Conservation (phyloP, 2,113 vertebrate genomes). For the Albula glossodonta region DNA sequence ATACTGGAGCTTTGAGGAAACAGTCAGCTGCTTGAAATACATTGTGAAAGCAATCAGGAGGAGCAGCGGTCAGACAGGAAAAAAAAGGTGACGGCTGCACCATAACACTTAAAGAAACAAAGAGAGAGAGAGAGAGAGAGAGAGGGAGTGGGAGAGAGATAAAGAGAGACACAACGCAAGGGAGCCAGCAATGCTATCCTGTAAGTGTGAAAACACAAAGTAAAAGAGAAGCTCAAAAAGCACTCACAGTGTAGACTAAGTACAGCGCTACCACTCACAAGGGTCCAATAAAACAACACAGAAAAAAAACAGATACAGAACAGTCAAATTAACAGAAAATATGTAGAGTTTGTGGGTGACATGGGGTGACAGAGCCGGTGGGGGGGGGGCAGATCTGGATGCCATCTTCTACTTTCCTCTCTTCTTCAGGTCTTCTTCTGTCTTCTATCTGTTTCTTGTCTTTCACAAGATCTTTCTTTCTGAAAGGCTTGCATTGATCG, state of each 20-base stretch:
- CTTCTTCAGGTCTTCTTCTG: neutral
- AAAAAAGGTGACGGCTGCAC: neutral
- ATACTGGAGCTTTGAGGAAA: neutral
- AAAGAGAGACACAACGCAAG: too few relatives aligned
- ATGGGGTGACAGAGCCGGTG: neutral
- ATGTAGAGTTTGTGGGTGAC: neutral
- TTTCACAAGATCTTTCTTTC: neutral
- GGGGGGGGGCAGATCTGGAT: neutral
- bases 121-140: neutral
- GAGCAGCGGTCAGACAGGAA: neutral
- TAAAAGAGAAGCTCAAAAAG: neutral
- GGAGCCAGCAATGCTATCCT: too few relatives aligned
- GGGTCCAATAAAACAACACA: neutral
- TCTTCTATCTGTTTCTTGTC: neutral
- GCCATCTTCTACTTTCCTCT: neutral
- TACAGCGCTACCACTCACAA: conserved; percentile 19
- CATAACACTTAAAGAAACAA: neutral
- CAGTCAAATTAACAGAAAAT: conserved; percentile 17
- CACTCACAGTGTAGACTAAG: neutral
- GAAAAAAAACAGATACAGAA: conserved; percentile 18
- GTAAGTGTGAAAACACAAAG: conserved; percentile 11
- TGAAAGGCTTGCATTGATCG: neutral
- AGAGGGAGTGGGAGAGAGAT: neutral
- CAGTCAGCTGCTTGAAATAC: neutral
- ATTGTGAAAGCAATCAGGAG: neutral